Evolutionary conservation across 2,113 vertebrate species (phyloP).

Genomic region (Tragelaphus imberbis): DNA sequence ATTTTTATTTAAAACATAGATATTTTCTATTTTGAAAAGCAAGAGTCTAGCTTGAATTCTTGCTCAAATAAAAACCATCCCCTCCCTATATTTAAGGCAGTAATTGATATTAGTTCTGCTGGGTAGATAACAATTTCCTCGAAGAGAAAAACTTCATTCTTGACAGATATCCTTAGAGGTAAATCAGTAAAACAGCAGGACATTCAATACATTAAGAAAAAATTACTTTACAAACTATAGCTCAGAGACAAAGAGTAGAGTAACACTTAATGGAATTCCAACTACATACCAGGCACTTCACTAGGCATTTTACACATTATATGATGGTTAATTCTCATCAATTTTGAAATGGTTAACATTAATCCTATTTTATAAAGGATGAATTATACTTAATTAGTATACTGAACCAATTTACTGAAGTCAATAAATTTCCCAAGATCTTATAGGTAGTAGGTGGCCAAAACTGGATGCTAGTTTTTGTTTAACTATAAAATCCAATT

Average conservation of each 20-base stretch:
- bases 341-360: background rate
- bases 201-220: background rate
- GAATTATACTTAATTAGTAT: background rate
- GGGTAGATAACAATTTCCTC: background rate
- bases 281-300: background rate
- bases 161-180: background rate
- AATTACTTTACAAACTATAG: background rate
- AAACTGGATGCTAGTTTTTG: background rate
- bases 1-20: slow-evolving; percentile 23
- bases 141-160: background rate
- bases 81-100: background rate
- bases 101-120: background rate
- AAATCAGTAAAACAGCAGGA: background rate
- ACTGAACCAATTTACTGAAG: background rate
- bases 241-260: background rate
- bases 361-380: slow-evolving; percentile 21
- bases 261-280: background rate
- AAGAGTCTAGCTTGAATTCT: background rate
- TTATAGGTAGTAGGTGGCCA: background rate
- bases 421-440: background rate
- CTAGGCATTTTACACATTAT: background rate
- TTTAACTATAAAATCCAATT: background rate
- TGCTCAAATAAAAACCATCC: background rate
- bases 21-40: slow-evolving; percentile 17
- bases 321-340: background rate